A percentile compares a stretch with the other conserved stretches of the same genome.
These are phyloP conservation scores for Furcifer pardalis DNA, from an alignment of 2,797 vertebrate genomes.

Conservation along the genomic window DNA sequence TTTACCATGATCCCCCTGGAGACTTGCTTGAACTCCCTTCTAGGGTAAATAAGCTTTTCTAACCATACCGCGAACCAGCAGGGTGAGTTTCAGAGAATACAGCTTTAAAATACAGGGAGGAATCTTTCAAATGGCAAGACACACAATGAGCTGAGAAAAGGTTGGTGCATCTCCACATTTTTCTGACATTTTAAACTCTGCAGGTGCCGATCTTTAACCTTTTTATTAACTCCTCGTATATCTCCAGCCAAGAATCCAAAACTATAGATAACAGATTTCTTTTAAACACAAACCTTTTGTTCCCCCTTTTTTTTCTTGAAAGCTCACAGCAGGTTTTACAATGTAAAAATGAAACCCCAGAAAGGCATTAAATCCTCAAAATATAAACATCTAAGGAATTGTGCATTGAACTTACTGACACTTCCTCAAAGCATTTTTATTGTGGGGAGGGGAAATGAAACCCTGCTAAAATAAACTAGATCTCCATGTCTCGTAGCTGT, in stretches of 20 bases:
- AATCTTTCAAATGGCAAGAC: slow-evolving; percentile 71
- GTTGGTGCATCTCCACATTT: slow-evolving; percentile 57
- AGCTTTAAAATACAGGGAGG: slow-evolving; percentile 55
- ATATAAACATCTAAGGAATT: not conserved
- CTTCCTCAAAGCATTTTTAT: not conserved
- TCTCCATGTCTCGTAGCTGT: not conserved
- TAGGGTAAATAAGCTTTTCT: slow-evolving; percentile 60
- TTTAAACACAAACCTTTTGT: not conserved
- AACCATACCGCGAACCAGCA: slow-evolving; percentile 64
- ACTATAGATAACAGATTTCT: not conserved
- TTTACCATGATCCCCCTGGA: slow-evolving; percentile 59
- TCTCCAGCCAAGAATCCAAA: slow-evolving; percentile 39
- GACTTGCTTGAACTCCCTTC: slow-evolving; percentile 56
- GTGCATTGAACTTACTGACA: not conserved
- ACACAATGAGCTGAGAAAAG: slow-evolving; percentile 70
- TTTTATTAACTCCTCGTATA: slow-evolving; percentile 49
- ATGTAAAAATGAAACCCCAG: not conserved
- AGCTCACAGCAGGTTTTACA: not conserved
- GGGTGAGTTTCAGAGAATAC: slow-evolving; percentile 71
- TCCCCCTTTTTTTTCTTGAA: not conserved
- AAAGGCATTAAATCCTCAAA: not conserved
- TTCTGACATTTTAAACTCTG: slow-evolving; percentile 78
- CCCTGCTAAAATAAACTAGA: too few species aligned
- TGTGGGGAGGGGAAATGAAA: too few species aligned
- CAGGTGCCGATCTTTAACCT: slow-evolving; percentile 69